Base-by-base conservation (phyloP, 1,140 invertebrate species). In the Apis cerana region DNA sequence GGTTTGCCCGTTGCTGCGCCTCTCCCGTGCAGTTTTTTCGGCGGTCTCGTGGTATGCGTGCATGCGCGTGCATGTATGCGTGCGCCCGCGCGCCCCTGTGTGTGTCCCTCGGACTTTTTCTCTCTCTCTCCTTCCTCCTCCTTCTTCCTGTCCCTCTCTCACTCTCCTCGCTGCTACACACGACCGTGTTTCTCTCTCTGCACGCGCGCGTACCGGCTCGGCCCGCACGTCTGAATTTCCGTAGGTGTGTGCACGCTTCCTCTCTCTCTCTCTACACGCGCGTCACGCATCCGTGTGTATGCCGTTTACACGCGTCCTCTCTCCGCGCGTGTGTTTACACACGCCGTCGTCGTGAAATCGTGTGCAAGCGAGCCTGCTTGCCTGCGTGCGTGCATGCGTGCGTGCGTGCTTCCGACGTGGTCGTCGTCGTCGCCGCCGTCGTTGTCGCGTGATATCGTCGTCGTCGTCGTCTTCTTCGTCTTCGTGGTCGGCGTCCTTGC, bases 11-110 rank as follows among this genome's bases (percentile, higher is more conserved):
- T 91, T 92, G 91, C 92, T 93, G 91, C 93, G 92, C 94, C 93
- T 94, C 93, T 94, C 92, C 93, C 94, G 91, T 94, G 93, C 93
- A 94, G 89, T 94, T 93, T 93, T 94, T 93, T 93, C 92, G 93
- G 92, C 92, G 88, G 89, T 87, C 89, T 83, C 84, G 88, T 86
- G 87, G 88, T 89, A 81, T 89, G 88, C 85, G 88, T 89, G 88
- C 85, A 87, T 88, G 87, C 84, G 85, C 78, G 87, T 86, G 87
- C 82, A 86, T 88, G 84, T 89, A 65, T 88, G 86, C 76, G 86
- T 88, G 83, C 85, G 82, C 71, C 81, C 84, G 86, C 84, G 84
- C 72, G 79, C 69, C 75, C 61, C 83, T 88, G 65, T 65, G 64
- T 83, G 71, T 77, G 85, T 79, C 83, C 85, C 82, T 88, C 80